Evolutionary conservation across 1,140 invertebrate genomes (phyloP).

Genomic region (Drosophila athabasca): DNA sequence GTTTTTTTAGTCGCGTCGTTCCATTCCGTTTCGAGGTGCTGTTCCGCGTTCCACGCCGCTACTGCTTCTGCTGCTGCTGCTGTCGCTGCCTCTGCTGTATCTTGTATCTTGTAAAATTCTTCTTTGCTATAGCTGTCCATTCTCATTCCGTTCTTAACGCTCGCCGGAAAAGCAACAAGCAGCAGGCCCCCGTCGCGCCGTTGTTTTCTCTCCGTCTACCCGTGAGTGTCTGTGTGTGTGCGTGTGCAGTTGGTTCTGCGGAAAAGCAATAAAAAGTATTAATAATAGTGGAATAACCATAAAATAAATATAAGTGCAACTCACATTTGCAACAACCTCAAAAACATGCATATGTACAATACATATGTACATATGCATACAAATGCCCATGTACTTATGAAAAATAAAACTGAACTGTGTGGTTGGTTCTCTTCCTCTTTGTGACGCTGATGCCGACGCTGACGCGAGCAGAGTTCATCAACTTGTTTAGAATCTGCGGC

Average conservation of each 20-base stretch:
- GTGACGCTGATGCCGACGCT: constrained; percentile 27
- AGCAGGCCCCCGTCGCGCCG: constrained; percentile 10
- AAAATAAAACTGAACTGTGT: constrained; percentile 19
- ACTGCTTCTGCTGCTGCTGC: constrained; percentile 4
- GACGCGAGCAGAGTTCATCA: constrained; percentile 68
- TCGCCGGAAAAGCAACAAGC: constrained; percentile 63
- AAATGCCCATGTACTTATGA: constrained; percentile 14
- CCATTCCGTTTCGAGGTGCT: constrained; percentile 34
- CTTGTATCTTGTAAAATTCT: constrained; percentile 68
- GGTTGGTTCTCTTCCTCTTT: constrained; percentile 28
- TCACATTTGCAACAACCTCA: constrained; percentile 29
- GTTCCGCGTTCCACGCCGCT: constrained; percentile 29
- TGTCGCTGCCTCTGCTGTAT: no score
- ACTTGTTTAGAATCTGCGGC: constrained; percentile 73
- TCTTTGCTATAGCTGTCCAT: constrained; percentile 64
- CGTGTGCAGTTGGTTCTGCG: constrained; percentile 56
- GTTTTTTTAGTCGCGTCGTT: constrained; percentile 60
- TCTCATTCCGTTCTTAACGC: constrained; percentile 76
- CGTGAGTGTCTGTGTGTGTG: constrained; percentile 42
- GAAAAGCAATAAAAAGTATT: constrained; percentile 76
- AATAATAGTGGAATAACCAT: constrained; percentile 66
- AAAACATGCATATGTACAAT: constrained; percentile 51
- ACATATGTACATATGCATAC: constrained; percentile 16
- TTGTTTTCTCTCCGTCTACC: constrained; percentile 21
- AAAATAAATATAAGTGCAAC: constrained; percentile 65